These are phyloP conservation scores for Brachyopa scutellaris DNA, from an alignment of 2,888 invertebrate genomes.

Conservation along the genomic window DNA sequence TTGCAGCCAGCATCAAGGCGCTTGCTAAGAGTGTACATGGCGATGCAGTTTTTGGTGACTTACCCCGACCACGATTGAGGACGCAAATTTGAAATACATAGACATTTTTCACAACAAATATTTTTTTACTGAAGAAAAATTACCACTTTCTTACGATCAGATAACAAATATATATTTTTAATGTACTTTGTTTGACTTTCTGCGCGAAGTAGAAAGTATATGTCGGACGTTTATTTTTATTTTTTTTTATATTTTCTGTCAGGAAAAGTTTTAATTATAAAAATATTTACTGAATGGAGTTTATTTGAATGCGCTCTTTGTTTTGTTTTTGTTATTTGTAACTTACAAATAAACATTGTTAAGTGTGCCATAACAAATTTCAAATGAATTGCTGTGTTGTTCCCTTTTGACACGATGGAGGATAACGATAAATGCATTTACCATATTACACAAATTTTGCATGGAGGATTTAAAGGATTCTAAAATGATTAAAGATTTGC, in stretches of 20 bases:
- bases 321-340: too few relatives aligned
- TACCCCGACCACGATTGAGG: constrained; percentile 92
- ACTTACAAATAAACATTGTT: neutral
- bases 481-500: too few relatives aligned
- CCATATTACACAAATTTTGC: too few relatives aligned
- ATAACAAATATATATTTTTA: neutral
- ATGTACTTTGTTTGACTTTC: neutral
- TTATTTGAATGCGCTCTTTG: constrained; percentile 22
- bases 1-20: constrained; percentile 96
- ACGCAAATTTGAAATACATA: constrained; percentile 87
- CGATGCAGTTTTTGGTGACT: constrained; percentile 92
- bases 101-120: constrained; percentile 4
- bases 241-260: constrained; percentile 17
- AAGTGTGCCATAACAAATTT: constrained; percentile 2
- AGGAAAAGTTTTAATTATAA: constrained; percentile 5
- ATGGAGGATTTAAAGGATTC: too few relatives aligned
- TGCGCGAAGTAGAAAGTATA: neutral
- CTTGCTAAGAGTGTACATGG: constrained; percentile 94
- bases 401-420: neutral
- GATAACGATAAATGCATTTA: too few relatives aligned
- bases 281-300: neutral
- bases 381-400: neutral
- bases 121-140: constrained; percentile 1
- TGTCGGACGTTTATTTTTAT: constrained; percentile 18
- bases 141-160: neutral